phyloP scores from a whole-genome alignment of 2,888 invertebrate species.

The Limnephilus lunatus region DNA sequence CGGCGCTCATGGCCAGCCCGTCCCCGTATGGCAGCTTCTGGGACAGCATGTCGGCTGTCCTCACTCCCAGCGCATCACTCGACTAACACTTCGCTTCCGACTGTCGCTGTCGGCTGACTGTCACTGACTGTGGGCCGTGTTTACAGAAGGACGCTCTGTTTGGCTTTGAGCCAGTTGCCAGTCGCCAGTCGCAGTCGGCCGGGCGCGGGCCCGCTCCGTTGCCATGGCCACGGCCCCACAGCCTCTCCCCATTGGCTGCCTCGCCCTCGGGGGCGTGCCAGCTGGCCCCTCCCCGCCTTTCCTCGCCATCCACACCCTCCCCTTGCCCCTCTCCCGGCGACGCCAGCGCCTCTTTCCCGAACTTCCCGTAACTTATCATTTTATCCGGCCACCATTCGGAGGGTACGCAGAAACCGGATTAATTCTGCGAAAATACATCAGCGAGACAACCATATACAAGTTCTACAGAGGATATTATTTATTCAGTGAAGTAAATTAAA shows the following conservation, averaged over 20 bases:
- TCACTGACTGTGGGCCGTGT: constrained; percentile 75
- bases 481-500: not conserved
- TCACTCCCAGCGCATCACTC: constrained; percentile 66
- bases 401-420: constrained; percentile 51
- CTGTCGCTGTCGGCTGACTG: constrained; percentile 52
- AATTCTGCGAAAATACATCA: constrained; percentile 15
- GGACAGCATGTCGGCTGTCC: constrained; percentile 78
- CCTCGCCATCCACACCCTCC: constrained; percentile 68
- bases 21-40: constrained; percentile 84
- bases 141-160: constrained; percentile 72
- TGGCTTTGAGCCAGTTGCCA: constrained; percentile 56
- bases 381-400: constrained; percentile 45
- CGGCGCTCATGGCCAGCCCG: constrained; percentile 79
- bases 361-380: constrained; percentile 68
- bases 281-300: constrained; percentile 70
- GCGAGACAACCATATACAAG: not conserved
- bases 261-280: constrained; percentile 59
- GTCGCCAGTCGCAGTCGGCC: constrained; percentile 69
- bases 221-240: constrained; percentile 67
- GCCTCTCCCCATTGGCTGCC: constrained; percentile 57
- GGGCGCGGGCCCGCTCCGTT: constrained; percentile 67
- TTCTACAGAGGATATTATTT: not conserved
- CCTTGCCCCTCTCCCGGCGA: constrained; percentile 67
- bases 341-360: constrained; percentile 70
- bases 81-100: constrained; percentile 45